phyloP scores from a whole-genome alignment of 2,888 invertebrate species.

The Drosophila maculinotata region DNA sequence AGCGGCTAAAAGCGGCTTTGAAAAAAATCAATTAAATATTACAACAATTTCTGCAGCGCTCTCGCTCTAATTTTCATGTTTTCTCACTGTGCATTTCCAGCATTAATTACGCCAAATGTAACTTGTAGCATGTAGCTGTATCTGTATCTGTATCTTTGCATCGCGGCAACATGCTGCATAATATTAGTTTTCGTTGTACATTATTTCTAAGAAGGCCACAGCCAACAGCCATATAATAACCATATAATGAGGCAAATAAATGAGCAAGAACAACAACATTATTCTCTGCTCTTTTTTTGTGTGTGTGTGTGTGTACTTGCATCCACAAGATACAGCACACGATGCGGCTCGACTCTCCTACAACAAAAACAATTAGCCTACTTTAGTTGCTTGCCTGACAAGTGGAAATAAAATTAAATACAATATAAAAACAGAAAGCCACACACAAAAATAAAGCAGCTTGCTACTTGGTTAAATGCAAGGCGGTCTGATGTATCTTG shows the following conservation, averaged over 20 bases:
- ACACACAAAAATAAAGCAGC: constrained; percentile 21
- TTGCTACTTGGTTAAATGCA: constrained; percentile 59
- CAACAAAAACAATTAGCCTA: constrained; percentile 79
- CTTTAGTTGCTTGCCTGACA: constrained; percentile 79
- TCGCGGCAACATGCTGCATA: constrained; percentile 75
- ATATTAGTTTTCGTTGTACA: constrained; percentile 74
- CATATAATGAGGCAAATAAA: constrained; percentile 79
- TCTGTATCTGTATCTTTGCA: constrained; percentile 63
- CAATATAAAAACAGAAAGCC: constrained; percentile 56
- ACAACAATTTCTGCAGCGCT: constrained; percentile 69
- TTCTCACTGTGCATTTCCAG: constrained; percentile 45
- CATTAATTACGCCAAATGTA: constrained; percentile 79
- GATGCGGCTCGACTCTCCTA: constrained; percentile 48
- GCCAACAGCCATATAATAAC: constrained; percentile 67
- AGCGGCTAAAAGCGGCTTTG: constrained; percentile 65
- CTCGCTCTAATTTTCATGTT: constrained; percentile 16
- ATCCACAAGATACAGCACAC: constrained; percentile 57
- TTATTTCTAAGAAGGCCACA: constrained; percentile 67
- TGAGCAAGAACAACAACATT: constrained; percentile 66
- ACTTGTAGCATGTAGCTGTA: constrained; percentile 33
- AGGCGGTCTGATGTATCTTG: constrained; percentile 20
- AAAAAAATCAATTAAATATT: constrained; percentile 78
- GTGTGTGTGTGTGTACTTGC: constrained; percentile 25
- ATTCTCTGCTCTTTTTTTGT: constrained; percentile 19
- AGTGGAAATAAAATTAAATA: constrained; percentile 80